Percentiles rank a stretch among this genome's conserved stretches.
Conservation (phyloP, 1,140 invertebrate species). For the Chelonus insularis region DNA sequence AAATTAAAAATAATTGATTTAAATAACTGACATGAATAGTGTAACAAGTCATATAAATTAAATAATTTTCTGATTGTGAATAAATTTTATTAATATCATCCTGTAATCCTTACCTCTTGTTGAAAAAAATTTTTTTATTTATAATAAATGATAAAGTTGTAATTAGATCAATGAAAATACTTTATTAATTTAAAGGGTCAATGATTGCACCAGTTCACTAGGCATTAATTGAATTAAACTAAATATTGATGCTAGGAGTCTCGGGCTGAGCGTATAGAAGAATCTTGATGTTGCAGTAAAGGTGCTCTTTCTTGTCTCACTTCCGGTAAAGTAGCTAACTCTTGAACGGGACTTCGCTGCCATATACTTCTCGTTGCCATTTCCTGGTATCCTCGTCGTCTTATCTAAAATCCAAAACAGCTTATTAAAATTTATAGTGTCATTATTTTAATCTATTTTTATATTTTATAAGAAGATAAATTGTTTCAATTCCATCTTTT, state of each 20-base stretch:
- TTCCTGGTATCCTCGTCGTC: constrained; percentile 52
- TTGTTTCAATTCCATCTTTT: no score
- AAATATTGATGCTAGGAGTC: constrained; percentile 40
- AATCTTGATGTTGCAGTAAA: constrained; percentile 51
- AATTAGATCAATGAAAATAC: constrained; percentile 5
- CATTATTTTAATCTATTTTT: neutral
- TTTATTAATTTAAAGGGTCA: constrained; percentile 12
- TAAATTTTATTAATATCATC: no score
- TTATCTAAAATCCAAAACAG: constrained; percentile 39
- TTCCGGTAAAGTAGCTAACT: constrained; percentile 53
- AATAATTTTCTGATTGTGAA: no score
- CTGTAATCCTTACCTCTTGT: no score
- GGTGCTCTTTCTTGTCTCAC: constrained; percentile 54
- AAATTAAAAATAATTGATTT: no score
- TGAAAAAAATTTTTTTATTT: no score
- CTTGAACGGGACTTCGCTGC: constrained; percentile 54
- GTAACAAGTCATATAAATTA: no score
- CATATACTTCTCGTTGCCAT: constrained; percentile 50
- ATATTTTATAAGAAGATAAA: no score
- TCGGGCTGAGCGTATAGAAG: constrained; percentile 45
- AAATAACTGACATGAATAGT: no score
- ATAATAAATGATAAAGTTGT: neutral
- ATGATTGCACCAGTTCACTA: constrained; percentile 11
- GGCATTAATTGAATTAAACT: neutral
- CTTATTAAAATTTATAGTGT: neutral